Percentiles rank a stretch among this genome's conserved stretches.
Conservation (phyloP, 2,797 vertebrate genomes). For the Danionella dracula region DNA sequence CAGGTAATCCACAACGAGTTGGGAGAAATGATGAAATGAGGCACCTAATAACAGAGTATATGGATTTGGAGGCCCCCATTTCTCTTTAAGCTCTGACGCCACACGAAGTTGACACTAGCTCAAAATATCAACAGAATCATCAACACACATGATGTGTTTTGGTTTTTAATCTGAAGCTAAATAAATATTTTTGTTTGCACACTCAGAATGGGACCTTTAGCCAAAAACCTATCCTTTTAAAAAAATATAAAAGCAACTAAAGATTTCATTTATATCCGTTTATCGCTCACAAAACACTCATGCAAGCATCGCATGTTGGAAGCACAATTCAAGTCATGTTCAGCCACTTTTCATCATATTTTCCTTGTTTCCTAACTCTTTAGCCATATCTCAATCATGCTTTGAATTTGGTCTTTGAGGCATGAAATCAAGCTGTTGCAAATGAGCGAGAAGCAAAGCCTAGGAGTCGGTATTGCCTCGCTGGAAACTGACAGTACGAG, state of each 20-base stretch:
- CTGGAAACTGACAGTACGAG: conserved; percentile 52
- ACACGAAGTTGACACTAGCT: too few species aligned
- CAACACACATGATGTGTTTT: too few species aligned
- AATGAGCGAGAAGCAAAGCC: conserved; percentile 19
- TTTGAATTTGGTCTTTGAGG: not conserved
- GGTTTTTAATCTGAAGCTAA: too few species aligned
- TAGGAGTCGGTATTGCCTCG: not conserved
- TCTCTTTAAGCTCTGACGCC: too few species aligned
- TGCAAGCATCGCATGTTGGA: not conserved
- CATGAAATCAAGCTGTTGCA: conserved; percentile 13
- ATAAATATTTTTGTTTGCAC: too few species aligned
- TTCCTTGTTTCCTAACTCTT: not conserved
- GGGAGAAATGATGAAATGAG: too few species aligned
- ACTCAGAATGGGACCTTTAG: not conserved
- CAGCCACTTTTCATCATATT: not conserved
- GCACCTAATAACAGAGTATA: too few species aligned
- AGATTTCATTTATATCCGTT: not conserved
- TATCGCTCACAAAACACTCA: not conserved
- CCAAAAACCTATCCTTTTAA: not conserved
- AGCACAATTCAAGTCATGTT: not conserved
- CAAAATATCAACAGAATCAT: too few species aligned
- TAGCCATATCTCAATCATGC: not conserved
- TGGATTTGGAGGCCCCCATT: too few species aligned
- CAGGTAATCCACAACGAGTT: too few species aligned
- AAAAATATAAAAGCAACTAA: not conserved